Base-by-base conservation (phyloP, 2,888 invertebrate genomes). In the Xiphydria camelus region DNA sequence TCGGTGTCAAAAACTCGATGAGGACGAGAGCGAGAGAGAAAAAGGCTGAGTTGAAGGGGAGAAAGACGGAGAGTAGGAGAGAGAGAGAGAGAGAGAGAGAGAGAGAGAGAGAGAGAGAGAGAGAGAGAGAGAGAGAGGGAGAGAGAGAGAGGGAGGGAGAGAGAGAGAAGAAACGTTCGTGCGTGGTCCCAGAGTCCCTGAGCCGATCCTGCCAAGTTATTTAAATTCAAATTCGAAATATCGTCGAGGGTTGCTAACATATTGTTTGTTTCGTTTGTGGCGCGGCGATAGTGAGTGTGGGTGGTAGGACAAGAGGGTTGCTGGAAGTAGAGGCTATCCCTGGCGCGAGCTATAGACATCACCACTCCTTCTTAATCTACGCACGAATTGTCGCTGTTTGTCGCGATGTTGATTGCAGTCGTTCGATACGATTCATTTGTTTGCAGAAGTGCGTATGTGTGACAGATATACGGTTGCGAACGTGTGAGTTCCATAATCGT, bases 161-260 rank as follows among this genome's bases (percentile, higher is more conserved):
- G 37, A 37, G 42, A 47, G 41, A 37, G 62, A 59, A 63, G 62
- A 62, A 65, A 66, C 62, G 64, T 65, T 61, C 66, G 70, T 67
- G 63, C 62, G 62, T 64, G 59, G 73, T 75, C 75, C 75, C 75
- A 71, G 54, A 73, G 75, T 74, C 74, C 75, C 75, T 60, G 66
- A 74, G 75, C 74, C 74, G 75, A 75, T 75, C 71, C 73, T 73
- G 68, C 74, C 72, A 74, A 73, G 75, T 75, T 74, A 75, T 75
- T 75, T 75, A 75, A 75, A 75, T 75, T 75, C 75, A 75, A 75
- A 75, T 75, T 75, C 74, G 74, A 73, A 75, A 75, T 75, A 75
- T 75, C 72, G 72, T 65, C 71, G 73, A 69, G 75, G 74, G 73
- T 72, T 70, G 73, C 73, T 74, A 74, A 75, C 73, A 73, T 75